Evolutionary conservation across 2,888 invertebrate genomes (phyloP).

Genomic region (Saturnia pavonia): DNA sequence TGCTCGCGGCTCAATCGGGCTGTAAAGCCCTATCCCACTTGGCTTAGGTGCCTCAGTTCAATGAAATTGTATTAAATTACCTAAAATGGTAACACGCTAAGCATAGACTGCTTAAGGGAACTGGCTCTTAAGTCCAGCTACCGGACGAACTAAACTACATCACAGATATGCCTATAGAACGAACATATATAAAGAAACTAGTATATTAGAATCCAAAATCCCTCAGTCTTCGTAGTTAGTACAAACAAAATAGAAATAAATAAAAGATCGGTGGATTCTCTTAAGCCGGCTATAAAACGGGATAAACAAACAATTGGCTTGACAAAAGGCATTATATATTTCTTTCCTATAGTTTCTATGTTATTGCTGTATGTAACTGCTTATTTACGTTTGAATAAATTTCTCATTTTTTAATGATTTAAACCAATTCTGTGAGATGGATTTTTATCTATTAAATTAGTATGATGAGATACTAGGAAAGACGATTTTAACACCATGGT

Average conservation of each 20-base stretch:
- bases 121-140: too few species aligned
- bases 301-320: conserved; percentile 13
- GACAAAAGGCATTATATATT: conserved; percentile 12
- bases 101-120: too few species aligned
- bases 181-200: not conserved
- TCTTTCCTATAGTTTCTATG: not conserved
- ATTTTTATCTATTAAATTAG: not conserved
- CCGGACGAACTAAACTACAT: not conserved
- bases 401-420: not conserved
- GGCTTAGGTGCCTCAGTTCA: too few species aligned
- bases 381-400: not conserved
- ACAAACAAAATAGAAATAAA: conserved; percentile 11
- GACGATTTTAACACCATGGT: not conserved
- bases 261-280: not conserved
- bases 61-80: too few species aligned
- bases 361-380: not conserved
- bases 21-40: too few species aligned
- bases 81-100: too few species aligned
- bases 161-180: not conserved
- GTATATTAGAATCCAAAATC: conserved; percentile 3
- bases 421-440: not conserved
- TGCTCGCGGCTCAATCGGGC: too few species aligned
- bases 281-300: conserved; percentile 8
- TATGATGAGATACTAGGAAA: not conserved
- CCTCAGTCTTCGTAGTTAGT: conserved; percentile 1